A percentile compares a stretch with the other conserved stretches of the same genome.
These are phyloP conservation scores for Galeopterus variegatus DNA, from an alignment of 2,113 vertebrate species.

Conservation along the genomic window DNA sequence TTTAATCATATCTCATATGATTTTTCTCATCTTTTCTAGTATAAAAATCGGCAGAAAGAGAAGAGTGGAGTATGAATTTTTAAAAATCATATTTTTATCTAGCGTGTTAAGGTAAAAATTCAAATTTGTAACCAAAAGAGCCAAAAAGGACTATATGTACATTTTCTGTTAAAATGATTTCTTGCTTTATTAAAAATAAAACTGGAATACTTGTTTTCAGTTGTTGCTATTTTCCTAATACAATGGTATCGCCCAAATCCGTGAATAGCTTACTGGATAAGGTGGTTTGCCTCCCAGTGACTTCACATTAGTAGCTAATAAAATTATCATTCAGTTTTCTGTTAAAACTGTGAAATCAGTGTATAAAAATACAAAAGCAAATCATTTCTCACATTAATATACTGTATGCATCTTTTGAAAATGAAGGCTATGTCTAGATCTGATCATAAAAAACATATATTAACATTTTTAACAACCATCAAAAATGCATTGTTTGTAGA, in stretches of 20 bases:
- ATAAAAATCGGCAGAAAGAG: not conserved
- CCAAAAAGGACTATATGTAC: not conserved
- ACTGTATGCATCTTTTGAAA: constrained; percentile 20
- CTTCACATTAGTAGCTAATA: constrained; percentile 39
- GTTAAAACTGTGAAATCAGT: constrained; percentile 47
- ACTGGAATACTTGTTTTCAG: not conserved
- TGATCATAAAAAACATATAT: constrained; percentile 27
- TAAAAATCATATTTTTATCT: not conserved
- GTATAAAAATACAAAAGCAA: constrained; percentile 52
- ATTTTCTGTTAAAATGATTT: not conserved
- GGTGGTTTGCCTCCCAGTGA: not conserved
- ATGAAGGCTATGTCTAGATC: not conserved
- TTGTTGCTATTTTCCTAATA: not conserved
- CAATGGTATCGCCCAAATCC: not conserved
- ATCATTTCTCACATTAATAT: not conserved
- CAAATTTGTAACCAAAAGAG: constrained; percentile 12
- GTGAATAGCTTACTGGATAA: not conserved
- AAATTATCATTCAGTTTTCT: constrained; percentile 45
- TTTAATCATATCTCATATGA: not conserved
- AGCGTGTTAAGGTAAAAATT: constrained; percentile 45
- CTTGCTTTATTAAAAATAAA: constrained; percentile 57
- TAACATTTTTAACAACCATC: not conserved
- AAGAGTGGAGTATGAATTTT: not conserved
- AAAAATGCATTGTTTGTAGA: constrained; percentile 53
- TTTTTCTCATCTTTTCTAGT: constrained; percentile 15